Evolutionary conservation across 2,888 invertebrate species (phyloP).

Genomic region (Pardosa pseudoannulata): DNA sequence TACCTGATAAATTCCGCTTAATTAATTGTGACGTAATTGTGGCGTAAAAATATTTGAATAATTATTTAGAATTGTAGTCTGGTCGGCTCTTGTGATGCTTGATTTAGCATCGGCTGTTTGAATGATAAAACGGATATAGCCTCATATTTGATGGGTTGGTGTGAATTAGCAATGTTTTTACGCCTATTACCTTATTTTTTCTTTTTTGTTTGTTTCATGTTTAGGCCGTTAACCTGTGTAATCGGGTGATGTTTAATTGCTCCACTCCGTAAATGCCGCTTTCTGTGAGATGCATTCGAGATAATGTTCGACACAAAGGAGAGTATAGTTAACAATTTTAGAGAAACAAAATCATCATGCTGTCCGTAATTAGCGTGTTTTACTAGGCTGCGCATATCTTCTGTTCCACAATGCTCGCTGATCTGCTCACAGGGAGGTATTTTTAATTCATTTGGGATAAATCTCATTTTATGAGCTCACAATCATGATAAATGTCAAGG

Average conservation of each 20-base stretch:
- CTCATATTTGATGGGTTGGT: conserved; percentile 48
- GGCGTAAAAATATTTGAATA: conserved; percentile 68
- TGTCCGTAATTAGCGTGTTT: neutral
- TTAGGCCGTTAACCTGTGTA: conserved; percentile 49
- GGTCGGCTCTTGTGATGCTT: conserved; percentile 37
- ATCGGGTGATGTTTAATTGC: conserved; percentile 56
- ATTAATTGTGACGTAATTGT: conserved; percentile 65
- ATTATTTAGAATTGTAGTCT: conserved; percentile 61
- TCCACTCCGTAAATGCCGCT: neutral
- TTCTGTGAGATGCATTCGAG: no score
- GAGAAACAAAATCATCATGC: neutral
- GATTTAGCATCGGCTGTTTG: conserved; percentile 25
- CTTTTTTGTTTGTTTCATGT: conserved; percentile 40
- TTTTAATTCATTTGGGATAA: no score
- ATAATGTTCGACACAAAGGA: neutral
- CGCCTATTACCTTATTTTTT: conserved; percentile 59
- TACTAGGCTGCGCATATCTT: no score
- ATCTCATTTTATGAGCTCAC: no score
- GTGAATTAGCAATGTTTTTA: conserved; percentile 49
- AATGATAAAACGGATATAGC: conserved; percentile 42
- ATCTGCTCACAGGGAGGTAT: no score
- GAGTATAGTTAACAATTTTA: neutral
- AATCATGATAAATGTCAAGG: no score
- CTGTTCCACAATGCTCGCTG: no score
- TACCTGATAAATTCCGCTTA: conserved; percentile 70